Evolutionary conservation across 2,888 invertebrate species (phyloP), one percentile per base, ranked within the genome.

Genomic region (Salpingus planirostris): DNA sequence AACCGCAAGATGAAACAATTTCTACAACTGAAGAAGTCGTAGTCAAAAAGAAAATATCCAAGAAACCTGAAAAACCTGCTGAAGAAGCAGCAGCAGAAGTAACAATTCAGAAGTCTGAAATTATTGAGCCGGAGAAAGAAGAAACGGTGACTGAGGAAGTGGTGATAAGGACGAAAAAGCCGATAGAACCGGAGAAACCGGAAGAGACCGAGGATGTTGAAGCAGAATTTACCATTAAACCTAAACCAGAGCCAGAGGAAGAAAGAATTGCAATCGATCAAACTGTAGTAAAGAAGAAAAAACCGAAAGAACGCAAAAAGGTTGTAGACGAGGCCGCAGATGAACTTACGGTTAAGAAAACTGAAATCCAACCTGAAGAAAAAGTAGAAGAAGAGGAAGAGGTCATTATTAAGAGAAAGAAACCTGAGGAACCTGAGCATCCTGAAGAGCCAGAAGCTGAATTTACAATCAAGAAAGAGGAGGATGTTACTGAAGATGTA

Each of bases 211-310:
- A 35, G 11, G 78, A 35, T 10, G 44, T 45, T 61, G 84, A 84
- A 58, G 82, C 81, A 4, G 65, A 74, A 38, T 69, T 77, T 56
- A 59, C 77, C 7, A 62, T 77, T 26, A 80, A 74, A 58, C 69
- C 72, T 40, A 58, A 74, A 22, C 66, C 71, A 0, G 74, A 76
- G 25, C 60, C 70, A 31, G 27, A 44, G 42, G 53, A 38, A 42
- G 59, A 33, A 21, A 49, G 49, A 15, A 11, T 11, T 5, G 34
- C 31, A 15, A 18, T 8, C 24, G 23, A 45, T 38, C 29, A 43
- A 38, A 25, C 33, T 34, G 29, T 29, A 6, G 12, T 34, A 14
- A 60, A 33, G 45, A 46, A 44, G 32, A 42, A 44, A 40, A 11
- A 23, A 23, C 8, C 11, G 8, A 23, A 23, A 11, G 40, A 22